Evolutionary conservation across 2,113 vertebrate genomes (phyloP).

Genomic region (Corythornis vintsioides): DNA sequence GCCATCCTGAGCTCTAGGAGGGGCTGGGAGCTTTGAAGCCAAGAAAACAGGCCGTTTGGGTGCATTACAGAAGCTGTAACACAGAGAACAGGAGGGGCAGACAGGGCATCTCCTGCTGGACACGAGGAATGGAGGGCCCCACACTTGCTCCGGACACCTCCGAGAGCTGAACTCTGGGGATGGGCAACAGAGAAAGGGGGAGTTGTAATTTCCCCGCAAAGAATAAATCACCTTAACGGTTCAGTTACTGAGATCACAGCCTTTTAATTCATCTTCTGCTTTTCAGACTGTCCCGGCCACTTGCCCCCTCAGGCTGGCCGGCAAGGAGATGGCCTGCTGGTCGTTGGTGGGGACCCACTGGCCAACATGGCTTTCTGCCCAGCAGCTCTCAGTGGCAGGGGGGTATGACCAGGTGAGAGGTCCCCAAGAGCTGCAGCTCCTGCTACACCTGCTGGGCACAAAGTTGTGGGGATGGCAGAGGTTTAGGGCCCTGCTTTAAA

Average conservation of each 20-base stretch:
- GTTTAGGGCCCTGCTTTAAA: not conserved
- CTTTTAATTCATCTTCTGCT: constrained; percentile 14
- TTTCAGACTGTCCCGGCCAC: fast-evolving
- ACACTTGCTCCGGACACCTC: not conserved
- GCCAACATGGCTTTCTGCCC: not conserved
- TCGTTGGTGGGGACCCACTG: not conserved
- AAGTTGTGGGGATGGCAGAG: not conserved
- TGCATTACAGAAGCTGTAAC: not conserved
- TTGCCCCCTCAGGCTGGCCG: not conserved
- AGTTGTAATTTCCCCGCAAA: not conserved
- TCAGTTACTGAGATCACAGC: constrained; percentile 31
- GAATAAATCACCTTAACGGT: constrained; percentile 36
- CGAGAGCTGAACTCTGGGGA: not conserved
- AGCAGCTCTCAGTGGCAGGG: not conserved
- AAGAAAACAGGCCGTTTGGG: fast-evolving
- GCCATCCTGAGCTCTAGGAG: not conserved
- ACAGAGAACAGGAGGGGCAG: not conserved
- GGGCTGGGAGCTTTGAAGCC: not conserved
- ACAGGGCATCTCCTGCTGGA: not conserved
- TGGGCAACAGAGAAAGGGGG: not conserved
- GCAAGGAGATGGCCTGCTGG: not conserved
- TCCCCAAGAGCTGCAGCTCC: not conserved
- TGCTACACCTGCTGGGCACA: not conserved
- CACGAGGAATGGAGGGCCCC: fast-evolving
- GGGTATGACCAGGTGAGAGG: not conserved